These are phyloP conservation scores for Drosophila neocordata DNA, from an alignment of 1,140 invertebrate genomes.

Conservation along the genomic window DNA sequence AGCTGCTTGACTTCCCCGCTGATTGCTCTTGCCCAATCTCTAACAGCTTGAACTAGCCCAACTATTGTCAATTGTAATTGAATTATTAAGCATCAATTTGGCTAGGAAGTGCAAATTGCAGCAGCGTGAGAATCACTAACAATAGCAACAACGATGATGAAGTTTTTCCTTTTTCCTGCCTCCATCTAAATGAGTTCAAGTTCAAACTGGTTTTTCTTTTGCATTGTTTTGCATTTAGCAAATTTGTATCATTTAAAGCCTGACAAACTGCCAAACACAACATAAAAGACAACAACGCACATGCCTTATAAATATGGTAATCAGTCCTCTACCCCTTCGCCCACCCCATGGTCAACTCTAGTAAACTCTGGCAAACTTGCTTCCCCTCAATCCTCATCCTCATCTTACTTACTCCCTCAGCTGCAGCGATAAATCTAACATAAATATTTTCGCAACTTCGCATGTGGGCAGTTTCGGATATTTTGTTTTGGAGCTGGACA, in stretches of 20 bases:
- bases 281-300: conserved; percentile 36
- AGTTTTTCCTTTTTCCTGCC: conserved; percentile 70
- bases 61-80: conserved; percentile 58
- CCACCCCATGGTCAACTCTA: conserved; percentile 24
- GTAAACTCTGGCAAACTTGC: background rate
- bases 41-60: background rate
- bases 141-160: conserved; percentile 15
- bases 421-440: conserved; percentile 64
- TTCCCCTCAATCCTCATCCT: conserved; percentile 15
- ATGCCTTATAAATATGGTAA: conserved; percentile 75
- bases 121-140: conserved; percentile 64
- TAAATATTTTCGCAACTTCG: conserved; percentile 70
- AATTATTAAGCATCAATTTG: conserved; percentile 76
- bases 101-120: conserved; percentile 73
- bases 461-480: conserved; percentile 62
- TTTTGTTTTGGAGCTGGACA: conserved; percentile 49
- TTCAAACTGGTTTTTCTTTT: conserved; percentile 55
- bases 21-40: conserved; percentile 48
- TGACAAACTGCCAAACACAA: conserved; percentile 71
- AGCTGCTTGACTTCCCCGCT: conserved; percentile 36
- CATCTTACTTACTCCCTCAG: background rate
- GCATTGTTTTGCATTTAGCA: conserved; percentile 29
- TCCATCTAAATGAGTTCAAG: conserved; percentile 61
- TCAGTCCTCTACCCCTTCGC: conserved; percentile 18
- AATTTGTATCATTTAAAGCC: conserved; percentile 72